Conservation (phyloP, 2,113 vertebrate genomes). For the Xyrauchen texanus region DNA sequence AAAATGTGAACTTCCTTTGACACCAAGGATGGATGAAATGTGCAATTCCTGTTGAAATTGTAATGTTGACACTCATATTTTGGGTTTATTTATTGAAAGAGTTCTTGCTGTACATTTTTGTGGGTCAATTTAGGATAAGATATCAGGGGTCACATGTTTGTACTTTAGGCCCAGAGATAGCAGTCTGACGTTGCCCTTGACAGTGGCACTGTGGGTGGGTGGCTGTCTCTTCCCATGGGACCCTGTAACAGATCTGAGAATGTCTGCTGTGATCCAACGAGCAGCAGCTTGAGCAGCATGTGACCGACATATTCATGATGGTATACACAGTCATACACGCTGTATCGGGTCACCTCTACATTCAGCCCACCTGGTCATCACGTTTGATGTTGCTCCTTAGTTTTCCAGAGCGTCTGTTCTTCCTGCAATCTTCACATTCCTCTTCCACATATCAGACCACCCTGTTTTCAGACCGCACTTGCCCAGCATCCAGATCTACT, state of each 20-base stretch:
- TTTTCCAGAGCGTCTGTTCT: conserved; percentile 53
- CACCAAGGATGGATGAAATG: too few relatives aligned
- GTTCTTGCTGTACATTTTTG: too few relatives aligned
- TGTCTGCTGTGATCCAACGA: conserved; percentile 32
- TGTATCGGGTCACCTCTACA: conserved; percentile 49
- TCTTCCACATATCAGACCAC: conserved; percentile 62
- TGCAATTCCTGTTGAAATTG: too few relatives aligned
- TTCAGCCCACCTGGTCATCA: conserved; percentile 42
- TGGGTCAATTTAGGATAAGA: conserved; percentile 1
- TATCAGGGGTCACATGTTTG: conserved; percentile 8
- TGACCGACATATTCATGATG: conserved; percentile 28
- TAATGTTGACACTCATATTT: too few relatives aligned
- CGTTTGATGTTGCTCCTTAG: conserved; percentile 68
- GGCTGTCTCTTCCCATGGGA: conserved; percentile 38
- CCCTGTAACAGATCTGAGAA: conserved; percentile 49
- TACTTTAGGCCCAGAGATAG: neutral
- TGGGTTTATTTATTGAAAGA: too few relatives aligned
- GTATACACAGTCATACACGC: conserved; percentile 33
- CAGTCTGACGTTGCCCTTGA: conserved; percentile 35
- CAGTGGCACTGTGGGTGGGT: conserved; percentile 33
- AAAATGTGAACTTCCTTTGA: too few relatives aligned
- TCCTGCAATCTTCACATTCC: conserved; percentile 52
- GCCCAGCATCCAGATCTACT: conserved; percentile 62
- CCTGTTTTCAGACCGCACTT: conserved; percentile 64
- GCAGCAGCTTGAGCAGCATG: conserved; percentile 52